Percentiles rank a stretch among this genome's conserved stretches.
These are phyloP conservation scores for Tetrax tetrax DNA, from an alignment of 2,113 vertebrate genomes.

Conservation along the genomic window DNA sequence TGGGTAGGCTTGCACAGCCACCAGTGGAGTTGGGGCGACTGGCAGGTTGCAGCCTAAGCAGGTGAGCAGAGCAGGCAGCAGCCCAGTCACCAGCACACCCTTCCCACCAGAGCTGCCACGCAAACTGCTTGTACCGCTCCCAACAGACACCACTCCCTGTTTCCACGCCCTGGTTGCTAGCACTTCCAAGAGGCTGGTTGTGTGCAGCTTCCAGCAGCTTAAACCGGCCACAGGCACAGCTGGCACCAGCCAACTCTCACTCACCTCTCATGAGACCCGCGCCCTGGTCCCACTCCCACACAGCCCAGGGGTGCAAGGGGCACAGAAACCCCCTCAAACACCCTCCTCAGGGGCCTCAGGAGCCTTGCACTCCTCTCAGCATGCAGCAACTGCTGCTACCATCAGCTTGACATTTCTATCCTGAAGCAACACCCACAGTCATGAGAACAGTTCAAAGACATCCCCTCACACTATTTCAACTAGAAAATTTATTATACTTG, in stretches of 20 bases:
- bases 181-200: background rate
- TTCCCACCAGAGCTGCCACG: background rate
- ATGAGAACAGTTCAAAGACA: background rate
- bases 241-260: background rate
- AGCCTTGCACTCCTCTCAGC: background rate
- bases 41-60: background rate
- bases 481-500: background rate
- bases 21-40: too few relatives aligned
- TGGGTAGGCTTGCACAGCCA: background rate
- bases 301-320: background rate
- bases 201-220: background rate
- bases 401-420: background rate
- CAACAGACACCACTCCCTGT: background rate
- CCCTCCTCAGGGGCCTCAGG: background rate
- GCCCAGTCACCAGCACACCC: background rate
- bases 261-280: background rate
- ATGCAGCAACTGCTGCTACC: background rate
- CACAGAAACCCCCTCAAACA: background rate
- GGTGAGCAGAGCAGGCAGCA: background rate
- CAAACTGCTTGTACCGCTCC: background rate
- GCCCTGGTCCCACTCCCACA: background rate
- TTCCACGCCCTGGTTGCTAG: background rate
- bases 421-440: background rate
- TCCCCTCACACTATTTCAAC: background rate
- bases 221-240: background rate